Percentiles rank a stretch among this genome's conserved stretches.
Evolutionary conservation across 2,888 invertebrate species (phyloP).

Genomic region (Cosmopolites sordidus): DNA sequence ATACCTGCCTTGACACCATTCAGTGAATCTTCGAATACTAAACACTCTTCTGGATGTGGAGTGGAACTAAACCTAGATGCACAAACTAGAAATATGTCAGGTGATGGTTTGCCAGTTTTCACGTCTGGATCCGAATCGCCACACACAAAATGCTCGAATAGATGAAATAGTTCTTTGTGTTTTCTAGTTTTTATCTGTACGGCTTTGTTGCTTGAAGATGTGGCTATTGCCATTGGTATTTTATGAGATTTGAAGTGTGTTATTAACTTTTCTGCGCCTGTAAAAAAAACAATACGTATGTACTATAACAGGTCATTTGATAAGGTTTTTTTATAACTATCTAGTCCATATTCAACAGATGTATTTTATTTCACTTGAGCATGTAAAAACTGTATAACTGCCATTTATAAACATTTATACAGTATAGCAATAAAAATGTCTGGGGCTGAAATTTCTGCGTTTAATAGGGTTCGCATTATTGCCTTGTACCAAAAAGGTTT

Average conservation of each 20-base stretch:
- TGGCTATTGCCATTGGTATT: conserved; percentile 81
- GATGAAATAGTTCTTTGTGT: conserved; percentile 59
- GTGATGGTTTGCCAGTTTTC: conserved; percentile 79
- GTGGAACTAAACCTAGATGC: conserved; percentile 45
- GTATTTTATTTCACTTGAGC: no score
- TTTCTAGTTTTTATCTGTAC: conserved; percentile 64
- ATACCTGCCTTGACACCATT: conserved; percentile 77
- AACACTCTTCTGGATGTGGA: conserved; percentile 56
- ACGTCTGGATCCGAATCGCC: conserved; percentile 81
- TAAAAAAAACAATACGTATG: no score
- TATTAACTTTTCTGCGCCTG: conserved; percentile 75
- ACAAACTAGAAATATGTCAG: conserved; percentile 73
- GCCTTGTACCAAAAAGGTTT: no score
- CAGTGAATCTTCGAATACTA: conserved; percentile 88
- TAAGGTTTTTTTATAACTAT: no score
- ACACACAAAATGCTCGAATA: conserved; percentile 72
- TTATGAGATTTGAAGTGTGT: conserved; percentile 66
- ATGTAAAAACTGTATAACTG: no score
- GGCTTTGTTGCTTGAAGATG: conserved; percentile 71
- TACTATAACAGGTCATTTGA: no score
- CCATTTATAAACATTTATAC: no score
- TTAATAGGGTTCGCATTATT: no score
- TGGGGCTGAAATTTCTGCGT: no score
- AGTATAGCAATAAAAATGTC: no score
- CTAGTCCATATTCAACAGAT: no score